A percentile compares a stretch with the other conserved stretches of the same genome.
These are phyloP conservation scores for Enteromius fasciolatus DNA, from an alignment of 2,797 vertebrate species.

Conservation along the genomic window DNA sequence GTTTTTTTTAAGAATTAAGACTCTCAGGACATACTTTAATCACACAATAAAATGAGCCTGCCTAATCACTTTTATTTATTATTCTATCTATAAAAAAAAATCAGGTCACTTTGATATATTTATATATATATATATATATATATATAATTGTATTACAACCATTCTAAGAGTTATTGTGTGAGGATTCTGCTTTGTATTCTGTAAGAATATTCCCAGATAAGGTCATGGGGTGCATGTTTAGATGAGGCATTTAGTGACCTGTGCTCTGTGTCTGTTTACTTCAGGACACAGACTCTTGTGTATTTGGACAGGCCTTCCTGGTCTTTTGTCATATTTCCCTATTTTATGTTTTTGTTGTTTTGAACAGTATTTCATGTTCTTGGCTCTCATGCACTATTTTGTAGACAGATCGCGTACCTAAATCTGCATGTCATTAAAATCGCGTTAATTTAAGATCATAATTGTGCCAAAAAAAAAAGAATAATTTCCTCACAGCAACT, in stretches of 20 bases:
- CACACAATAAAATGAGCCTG: background rate
- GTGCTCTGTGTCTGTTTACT: slow-evolving; percentile 30
- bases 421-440: background rate
- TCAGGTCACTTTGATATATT: too few relatives aligned
- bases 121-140: too few relatives aligned
- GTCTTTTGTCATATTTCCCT: slow-evolving; percentile 49
- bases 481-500: background rate
- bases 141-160: background rate
- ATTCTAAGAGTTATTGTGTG: background rate
- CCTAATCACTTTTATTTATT: background rate
- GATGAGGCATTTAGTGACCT: slow-evolving; percentile 1
- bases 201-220: background rate
- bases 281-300: slow-evolving; percentile 27
- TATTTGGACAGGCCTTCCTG: slow-evolving; percentile 55
- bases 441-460: background rate
- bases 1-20: background rate
- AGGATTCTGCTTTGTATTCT: background rate
- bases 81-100: too few relatives aligned
- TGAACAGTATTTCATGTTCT: slow-evolving; percentile 17
- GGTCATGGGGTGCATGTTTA: slow-evolving; percentile 35
- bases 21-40: background rate
- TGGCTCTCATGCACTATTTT: background rate
- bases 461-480: background rate
- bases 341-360: slow-evolving; percentile 43
- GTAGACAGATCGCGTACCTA: background rate